Conservation (phyloP, 2,113 vertebrate species). For the Phoenicopterus ruber region DNA sequence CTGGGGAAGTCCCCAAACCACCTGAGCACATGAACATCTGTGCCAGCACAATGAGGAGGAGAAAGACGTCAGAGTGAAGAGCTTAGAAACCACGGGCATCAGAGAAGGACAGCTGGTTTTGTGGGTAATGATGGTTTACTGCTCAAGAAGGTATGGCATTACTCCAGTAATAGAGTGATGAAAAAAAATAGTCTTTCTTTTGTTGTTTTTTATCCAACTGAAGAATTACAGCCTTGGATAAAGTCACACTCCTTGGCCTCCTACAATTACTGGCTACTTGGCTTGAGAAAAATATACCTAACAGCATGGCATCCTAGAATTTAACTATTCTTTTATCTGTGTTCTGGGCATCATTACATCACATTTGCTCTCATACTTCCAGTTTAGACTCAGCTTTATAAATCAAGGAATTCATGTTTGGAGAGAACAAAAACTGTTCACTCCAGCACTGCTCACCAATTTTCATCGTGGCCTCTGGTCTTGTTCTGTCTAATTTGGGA, state of each 20-base stretch:
- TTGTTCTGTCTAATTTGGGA: not conserved
- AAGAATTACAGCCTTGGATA: not conserved
- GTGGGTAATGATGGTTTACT: not conserved
- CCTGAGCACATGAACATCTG: not conserved
- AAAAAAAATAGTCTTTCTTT: not conserved
- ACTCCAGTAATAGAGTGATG: not conserved
- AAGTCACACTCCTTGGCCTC: not conserved
- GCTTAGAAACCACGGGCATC: not conserved
- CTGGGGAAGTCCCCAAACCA: not conserved
- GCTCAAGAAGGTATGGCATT: not conserved
- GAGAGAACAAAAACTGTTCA: not conserved
- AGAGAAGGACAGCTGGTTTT: not conserved
- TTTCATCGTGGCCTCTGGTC: not conserved
- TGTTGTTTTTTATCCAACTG: not conserved
- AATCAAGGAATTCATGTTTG: not conserved
- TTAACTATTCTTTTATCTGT: not conserved
- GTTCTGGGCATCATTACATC: not conserved
- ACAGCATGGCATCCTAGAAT: not conserved
- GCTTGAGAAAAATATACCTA: not conserved
- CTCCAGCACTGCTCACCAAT: not conserved
- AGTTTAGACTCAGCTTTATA: not conserved
- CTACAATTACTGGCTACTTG: not conserved
- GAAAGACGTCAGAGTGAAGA: not conserved
- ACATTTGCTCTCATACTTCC: not conserved
- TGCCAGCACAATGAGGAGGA: not conserved